Conservation (phyloP, 2,113 vertebrate species). For the Uria lomvia region DNA sequence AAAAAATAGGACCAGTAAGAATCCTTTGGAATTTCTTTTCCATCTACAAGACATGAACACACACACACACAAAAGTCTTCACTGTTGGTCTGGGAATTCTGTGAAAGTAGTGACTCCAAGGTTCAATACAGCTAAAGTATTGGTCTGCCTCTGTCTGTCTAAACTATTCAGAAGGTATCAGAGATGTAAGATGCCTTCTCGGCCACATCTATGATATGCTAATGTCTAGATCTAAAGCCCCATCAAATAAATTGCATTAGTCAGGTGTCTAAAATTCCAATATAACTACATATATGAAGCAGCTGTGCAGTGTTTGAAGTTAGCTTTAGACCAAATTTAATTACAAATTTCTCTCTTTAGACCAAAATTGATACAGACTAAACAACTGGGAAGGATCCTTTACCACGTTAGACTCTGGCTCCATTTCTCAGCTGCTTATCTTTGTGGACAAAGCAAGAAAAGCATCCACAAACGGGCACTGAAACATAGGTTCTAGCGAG, state of each 20-base stretch:
- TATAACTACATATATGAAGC: not conserved
- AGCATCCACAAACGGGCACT: not conserved
- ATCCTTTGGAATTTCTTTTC: not conserved
- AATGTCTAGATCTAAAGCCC: not conserved
- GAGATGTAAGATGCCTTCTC: not conserved
- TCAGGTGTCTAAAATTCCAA: not conserved
- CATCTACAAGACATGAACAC: not conserved
- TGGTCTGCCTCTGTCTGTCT: not conserved
- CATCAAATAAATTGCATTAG: not conserved
- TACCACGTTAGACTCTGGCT: not conserved
- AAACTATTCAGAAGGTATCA: not conserved
- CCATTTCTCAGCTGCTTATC: not conserved
- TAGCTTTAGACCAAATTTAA: not conserved
- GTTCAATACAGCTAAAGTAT: not conserved
- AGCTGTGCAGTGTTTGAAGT: not conserved
- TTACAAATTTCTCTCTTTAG: not conserved
- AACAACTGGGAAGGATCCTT: not conserved
- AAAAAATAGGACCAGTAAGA: not conserved
- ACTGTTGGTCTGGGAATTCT: not conserved
- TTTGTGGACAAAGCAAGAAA: not conserved
- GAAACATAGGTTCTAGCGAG: not conserved
- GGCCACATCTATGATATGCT: not conserved
- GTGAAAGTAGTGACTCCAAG: not conserved
- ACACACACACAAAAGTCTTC: not conserved
- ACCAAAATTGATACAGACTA: not conserved